These are phyloP conservation scores for Cotesia typhae DNA, from an alignment of 1,140 invertebrate genomes.

Conservation along the genomic window DNA sequence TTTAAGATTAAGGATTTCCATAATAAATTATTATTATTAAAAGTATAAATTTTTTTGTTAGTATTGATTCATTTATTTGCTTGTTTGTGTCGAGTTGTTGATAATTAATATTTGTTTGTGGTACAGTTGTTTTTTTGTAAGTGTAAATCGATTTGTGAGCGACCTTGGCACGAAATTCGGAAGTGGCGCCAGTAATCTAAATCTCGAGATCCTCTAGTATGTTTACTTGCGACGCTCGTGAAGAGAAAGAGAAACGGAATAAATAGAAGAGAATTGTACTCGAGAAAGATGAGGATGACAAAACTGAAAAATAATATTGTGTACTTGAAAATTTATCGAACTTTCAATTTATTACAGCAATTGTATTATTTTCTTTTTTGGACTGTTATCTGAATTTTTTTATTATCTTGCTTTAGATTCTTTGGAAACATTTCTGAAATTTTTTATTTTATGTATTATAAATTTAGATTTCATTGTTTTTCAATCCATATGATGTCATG, in stretches of 20 bases:
- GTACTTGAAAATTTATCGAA: no score
- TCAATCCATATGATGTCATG: no score
- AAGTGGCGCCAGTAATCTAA: slow-evolving; percentile 18
- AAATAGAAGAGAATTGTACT: background rate
- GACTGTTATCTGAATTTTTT: no score
- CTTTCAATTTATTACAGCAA: no score
- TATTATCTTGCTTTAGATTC: no score
- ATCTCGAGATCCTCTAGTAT: background rate
- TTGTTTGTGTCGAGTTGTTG: no score
- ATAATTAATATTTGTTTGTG: background rate
- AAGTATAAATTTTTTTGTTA: slow-evolving; percentile 43
- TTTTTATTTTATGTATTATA: no score
- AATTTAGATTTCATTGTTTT: no score
- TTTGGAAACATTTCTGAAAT: no score
- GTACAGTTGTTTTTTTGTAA: slow-evolving; percentile 6
- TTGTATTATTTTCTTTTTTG: no score
- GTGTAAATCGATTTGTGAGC: slow-evolving; percentile 19
- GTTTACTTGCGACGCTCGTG: slow-evolving; percentile 1
- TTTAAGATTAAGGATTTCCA: slow-evolving; percentile 58
- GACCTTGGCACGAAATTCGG: slow-evolving; percentile 21
- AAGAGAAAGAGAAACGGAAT: background rate
- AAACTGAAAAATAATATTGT: no score
- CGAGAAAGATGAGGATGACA: no score
- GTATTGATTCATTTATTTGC: slow-evolving; percentile 49
- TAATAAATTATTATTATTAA: slow-evolving; percentile 58